These are phyloP conservation scores for Alectoris magna DNA, from an alignment of 2,797 vertebrate species.

Conservation along the genomic window DNA sequence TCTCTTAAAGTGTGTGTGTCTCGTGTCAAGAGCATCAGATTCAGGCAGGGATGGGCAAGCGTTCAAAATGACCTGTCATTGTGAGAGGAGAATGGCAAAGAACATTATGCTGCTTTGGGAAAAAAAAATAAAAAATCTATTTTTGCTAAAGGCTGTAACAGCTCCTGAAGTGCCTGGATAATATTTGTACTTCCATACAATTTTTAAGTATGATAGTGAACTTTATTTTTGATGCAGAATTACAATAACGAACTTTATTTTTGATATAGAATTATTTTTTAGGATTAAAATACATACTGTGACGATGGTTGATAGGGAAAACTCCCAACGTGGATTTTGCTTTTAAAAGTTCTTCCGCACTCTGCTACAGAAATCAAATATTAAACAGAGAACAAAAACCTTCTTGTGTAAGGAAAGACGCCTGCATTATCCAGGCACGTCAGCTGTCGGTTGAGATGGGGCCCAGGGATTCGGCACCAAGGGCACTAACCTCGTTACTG, in stretches of 20 bases:
- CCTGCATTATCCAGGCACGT: background rate
- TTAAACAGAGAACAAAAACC: background rate
- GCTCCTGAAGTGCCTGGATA: background rate
- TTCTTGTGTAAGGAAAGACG: background rate
- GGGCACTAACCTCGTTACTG: background rate
- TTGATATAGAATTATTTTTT: background rate
- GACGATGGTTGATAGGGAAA: background rate
- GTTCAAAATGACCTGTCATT: constrained; percentile 53
- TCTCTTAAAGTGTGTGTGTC: constrained; percentile 33
- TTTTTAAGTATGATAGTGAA: background rate
- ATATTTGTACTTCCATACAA: background rate
- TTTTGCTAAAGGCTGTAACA: background rate
- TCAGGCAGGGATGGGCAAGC: constrained; percentile 25
- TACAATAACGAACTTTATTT: background rate
- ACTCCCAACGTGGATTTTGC: background rate
- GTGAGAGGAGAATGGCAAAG: background rate
- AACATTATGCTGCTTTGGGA: background rate
- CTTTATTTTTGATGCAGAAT: background rate
- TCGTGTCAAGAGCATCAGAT: constrained; percentile 44
- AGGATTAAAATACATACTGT: background rate
- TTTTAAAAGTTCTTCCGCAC: background rate
- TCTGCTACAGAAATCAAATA: background rate
- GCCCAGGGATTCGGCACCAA: fast-evolving
- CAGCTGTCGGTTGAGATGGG: background rate
- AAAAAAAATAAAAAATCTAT: background rate